Base-by-base conservation (phyloP, 2,797 vertebrate species). In the Rhinoraja longicauda region DNA sequence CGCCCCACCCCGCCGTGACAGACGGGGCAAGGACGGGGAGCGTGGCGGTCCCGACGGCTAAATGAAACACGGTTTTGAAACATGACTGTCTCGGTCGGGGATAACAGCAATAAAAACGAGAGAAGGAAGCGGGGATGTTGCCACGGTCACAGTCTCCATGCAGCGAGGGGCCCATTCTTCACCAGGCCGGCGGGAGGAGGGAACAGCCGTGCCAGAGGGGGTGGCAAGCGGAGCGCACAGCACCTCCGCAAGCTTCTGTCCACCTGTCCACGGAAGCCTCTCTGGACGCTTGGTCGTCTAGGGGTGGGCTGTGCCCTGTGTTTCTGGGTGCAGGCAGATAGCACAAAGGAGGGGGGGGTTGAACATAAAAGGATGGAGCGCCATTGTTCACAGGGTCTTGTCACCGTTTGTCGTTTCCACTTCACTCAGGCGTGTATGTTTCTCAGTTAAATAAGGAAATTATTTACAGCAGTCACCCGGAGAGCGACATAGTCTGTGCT, bases 391-490 rank as follows among this genome's bases (percentile, higher is more conserved):
- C 57, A 57, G 15, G 29, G 24, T 84, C 21, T 82, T 4, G 57
- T 62, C 15, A 57, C 53, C 7, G 82, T 86, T 12, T 86, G n/a
- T n/a, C n/a, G n/a, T 79, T 4, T 81, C 26, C 29, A 1, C 6
- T 62, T 26, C 29, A 29, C 29, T 59, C 57, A 45, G 17, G 8
- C 32, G 82, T n/a, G 57, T 45, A 53, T 86, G 59, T 84, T 84
- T 62, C 17, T 86, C 8, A 32, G n/a, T 86, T 62, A 86, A 86
- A 64, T 86, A 86, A 86, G 82, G 57, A 86, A 64, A 59, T 86
- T 64, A 86, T 86, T n/a, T 86, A 86, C 82, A 86, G 57, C 82
- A 86, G 57, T 86, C 82, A 62, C 53, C 45, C 57, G 1, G 82
- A 86, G 12, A 82, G 67, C 26, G 57, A 57, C 81, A 84, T 24